phyloP scores from a whole-genome alignment of 1,140 invertebrate species.

The Pogonognathellus flavescens region DNA sequence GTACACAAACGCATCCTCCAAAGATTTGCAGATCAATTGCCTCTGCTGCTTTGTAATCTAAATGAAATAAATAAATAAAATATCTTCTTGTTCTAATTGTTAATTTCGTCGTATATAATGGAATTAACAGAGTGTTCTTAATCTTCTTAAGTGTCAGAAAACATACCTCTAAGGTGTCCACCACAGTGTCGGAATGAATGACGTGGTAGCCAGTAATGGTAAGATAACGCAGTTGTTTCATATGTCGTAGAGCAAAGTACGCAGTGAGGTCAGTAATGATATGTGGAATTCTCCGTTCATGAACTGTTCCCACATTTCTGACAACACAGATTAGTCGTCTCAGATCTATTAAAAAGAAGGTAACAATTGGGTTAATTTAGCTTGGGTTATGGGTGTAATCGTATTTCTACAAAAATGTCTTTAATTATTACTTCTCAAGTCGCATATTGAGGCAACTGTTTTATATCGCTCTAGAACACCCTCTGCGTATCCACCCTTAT shows the following conservation, averaged over 20 bases:
- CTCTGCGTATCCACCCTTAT: neutral
- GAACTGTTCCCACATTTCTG: constrained; percentile 15
- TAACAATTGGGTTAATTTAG: too few species aligned
- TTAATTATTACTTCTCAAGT: neutral
- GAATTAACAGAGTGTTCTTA: too few species aligned
- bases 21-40: neutral
- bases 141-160: too few species aligned
- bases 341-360: neutral
- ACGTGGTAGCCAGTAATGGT: constrained; percentile 26
- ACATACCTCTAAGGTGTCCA: constrained; percentile 28
- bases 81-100: too few species aligned
- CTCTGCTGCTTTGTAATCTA: neutral
- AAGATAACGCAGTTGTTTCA: constrained; percentile 11
- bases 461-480: neutral
- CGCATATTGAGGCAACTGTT: neutral
- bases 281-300: constrained; percentile 18
- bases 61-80: too few species aligned
- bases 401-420: too few species aligned
- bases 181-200: constrained; percentile 27
- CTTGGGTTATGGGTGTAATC: too few species aligned
- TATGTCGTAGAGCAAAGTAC: constrained; percentile 6
- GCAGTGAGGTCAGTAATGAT: constrained; percentile 11
- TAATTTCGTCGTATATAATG: too few species aligned
- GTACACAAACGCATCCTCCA: constrained; percentile 19
- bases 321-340: neutral